phyloP scores from a whole-genome alignment of 1,140 invertebrate genomes.

The Melanaphis sacchari region DNA sequence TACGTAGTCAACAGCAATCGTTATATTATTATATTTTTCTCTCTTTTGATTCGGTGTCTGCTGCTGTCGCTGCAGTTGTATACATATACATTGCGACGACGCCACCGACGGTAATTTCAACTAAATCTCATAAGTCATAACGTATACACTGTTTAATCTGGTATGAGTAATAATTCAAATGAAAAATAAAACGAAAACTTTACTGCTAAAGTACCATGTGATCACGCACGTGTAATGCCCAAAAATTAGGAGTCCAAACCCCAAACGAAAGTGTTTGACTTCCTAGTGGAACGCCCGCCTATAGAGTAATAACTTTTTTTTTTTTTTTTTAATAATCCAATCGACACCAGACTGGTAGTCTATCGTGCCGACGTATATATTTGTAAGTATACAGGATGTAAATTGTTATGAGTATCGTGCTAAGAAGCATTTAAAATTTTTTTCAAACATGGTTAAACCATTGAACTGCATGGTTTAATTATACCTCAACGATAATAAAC shows the following conservation, averaged over 20 bases:
- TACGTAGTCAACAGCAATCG: constrained; percentile 25
- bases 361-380: not conserved
- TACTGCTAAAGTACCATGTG: not conserved
- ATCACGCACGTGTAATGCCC: not conserved
- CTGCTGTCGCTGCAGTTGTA: not conserved
- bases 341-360: not conserved
- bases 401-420: constrained; percentile 5
- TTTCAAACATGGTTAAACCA: not conserved
- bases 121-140: not conserved
- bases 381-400: not conserved
- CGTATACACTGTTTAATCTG: not conserved
- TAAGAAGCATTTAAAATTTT: not conserved
- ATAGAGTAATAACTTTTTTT: not conserved
- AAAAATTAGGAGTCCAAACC: not conserved
- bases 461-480: not conserved
- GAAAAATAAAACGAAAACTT: constrained; percentile 14
- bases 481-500: constrained; percentile 10
- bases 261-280: not conserved
- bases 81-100: not conserved
- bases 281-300: too few relatives aligned
- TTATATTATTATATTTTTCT: not conserved
- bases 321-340: constrained; percentile 10
- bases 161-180: constrained; percentile 23
- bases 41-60: constrained; percentile 30
- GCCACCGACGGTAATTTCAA: not conserved